phyloP scores from a whole-genome alignment of 1,140 invertebrate species.

The Drosophila varians region DNA sequence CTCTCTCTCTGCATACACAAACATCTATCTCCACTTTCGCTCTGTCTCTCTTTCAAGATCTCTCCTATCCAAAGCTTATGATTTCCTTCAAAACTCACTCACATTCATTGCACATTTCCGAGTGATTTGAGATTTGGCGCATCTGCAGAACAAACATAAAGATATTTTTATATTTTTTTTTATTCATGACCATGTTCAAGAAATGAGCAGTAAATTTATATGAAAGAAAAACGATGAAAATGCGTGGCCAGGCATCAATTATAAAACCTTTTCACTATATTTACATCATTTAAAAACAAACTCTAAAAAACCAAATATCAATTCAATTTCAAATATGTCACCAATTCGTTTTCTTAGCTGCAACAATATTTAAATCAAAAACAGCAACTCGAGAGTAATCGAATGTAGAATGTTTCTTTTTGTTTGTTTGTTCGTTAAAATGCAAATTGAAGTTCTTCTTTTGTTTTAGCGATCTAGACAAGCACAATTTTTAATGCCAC shows the following conservation, averaged over 20 bases:
- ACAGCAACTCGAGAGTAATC: constrained; percentile 49
- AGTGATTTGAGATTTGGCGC: constrained; percentile 34
- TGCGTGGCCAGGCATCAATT: constrained; percentile 82
- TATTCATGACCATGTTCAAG: constrained; percentile 11
- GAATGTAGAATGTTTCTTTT: constrained; percentile 43
- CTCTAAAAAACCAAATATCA: constrained; percentile 14
- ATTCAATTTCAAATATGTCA: constrained; percentile 31
- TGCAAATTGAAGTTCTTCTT: constrained; percentile 56
- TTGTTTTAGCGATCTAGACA: constrained; percentile 39
- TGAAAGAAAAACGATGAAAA: constrained; percentile 57
- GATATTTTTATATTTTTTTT: constrained; percentile 35
- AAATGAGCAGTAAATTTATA: constrained; percentile 11
- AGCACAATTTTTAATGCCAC: constrained; percentile 38
- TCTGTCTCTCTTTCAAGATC: constrained; percentile 38
- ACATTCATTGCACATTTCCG: constrained; percentile 51
- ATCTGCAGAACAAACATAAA: constrained; percentile 25
- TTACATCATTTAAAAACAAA: constrained; percentile 54
- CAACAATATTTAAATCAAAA: constrained; percentile 28
- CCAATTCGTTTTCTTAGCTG: constrained; percentile 45
- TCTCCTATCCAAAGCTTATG: constrained; percentile 38
- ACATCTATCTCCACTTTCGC: constrained; percentile 29
- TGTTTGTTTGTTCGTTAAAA: constrained; percentile 55
- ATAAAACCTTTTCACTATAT: constrained; percentile 55
- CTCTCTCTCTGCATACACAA: constrained; percentile 24
- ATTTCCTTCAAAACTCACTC: constrained; percentile 31